These are phyloP conservation scores for Drosophila sturtevanti DNA, from an alignment of 1,140 invertebrate genomes.

Conservation along the genomic window DNA sequence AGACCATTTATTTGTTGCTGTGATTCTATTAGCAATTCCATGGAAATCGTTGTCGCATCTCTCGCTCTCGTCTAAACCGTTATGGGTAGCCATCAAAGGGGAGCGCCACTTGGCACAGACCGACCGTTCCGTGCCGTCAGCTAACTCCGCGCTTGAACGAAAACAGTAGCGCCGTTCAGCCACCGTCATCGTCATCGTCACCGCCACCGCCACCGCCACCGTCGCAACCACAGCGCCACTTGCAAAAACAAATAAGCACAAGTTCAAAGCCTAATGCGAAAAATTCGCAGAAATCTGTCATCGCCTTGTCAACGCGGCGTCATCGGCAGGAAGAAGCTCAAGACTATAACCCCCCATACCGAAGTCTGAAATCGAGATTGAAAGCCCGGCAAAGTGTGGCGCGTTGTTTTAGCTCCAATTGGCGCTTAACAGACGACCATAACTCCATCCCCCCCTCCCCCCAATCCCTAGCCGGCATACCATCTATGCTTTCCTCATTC, in stretches of 20 bases:
- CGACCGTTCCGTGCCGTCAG: conserved; percentile 65
- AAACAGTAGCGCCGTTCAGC: conserved; percentile 72
- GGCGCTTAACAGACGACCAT: conserved; percentile 53
- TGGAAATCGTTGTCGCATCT: conserved; percentile 70
- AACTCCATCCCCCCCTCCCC: background rate
- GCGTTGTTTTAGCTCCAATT: conserved; percentile 50
- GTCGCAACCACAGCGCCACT: background rate
- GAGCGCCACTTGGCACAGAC: conserved; percentile 67
- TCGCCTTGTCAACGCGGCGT: conserved; percentile 77
- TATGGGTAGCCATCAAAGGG: conserved; percentile 68
- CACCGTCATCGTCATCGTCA: background rate
- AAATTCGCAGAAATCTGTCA: conserved; percentile 80
- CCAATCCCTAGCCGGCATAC: background rate
- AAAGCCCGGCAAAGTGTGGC: conserved; percentile 55
- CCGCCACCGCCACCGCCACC: conserved; percentile 2
- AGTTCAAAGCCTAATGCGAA: conserved; percentile 81
- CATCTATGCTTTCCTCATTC: background rate
- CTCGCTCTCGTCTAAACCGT: conserved; percentile 48
- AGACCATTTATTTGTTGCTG: conserved; percentile 17
- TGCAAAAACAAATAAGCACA: conserved; percentile 67
- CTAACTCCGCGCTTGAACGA: conserved; percentile 63
- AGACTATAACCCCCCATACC: background rate
- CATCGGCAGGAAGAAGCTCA: conserved; percentile 60
- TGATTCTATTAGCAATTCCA: conserved; percentile 77
- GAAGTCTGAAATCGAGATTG: background rate